These are phyloP conservation scores for Terebella lapidaria DNA, from an alignment of 2,888 invertebrate species.

Conservation along the genomic window DNA sequence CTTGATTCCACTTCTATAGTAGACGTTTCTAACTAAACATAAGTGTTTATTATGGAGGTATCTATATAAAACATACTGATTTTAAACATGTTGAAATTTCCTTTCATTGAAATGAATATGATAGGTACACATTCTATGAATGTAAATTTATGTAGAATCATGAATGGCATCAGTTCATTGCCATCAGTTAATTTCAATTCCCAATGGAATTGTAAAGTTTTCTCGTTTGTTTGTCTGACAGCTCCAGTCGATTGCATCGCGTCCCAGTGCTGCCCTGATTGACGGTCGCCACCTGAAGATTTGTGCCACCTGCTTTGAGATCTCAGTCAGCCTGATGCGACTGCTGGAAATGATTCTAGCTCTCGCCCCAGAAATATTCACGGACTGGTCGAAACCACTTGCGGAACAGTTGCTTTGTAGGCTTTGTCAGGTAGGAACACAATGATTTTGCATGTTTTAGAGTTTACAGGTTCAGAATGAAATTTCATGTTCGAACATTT, in stretches of 20 bases:
- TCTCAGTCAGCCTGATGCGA: conserved; percentile 71
- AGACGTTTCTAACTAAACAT: too few relatives aligned
- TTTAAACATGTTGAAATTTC: too few relatives aligned
- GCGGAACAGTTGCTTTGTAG: conserved; percentile 70
- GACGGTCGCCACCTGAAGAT: conserved; percentile 75
- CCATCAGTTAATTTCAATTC: too few relatives aligned
- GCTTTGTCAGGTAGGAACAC: conserved; percentile 60
- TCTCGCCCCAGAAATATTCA: conserved; percentile 64
- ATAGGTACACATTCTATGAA: too few relatives aligned
- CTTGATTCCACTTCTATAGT: too few relatives aligned
- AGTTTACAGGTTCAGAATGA: not conserved
- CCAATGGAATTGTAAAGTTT: too few relatives aligned
- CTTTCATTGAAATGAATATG: too few relatives aligned
- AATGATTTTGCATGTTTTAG: not conserved
- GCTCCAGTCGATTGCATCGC: conserved; percentile 64
- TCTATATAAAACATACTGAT: too few relatives aligned
- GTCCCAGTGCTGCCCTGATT: conserved; percentile 59
- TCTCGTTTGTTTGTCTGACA: conserved; percentile 35
- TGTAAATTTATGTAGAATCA: too few relatives aligned
- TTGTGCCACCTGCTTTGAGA: conserved; percentile 78
- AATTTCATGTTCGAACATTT: not conserved
- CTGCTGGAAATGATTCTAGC: conserved; percentile 75
- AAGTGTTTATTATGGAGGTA: too few relatives aligned
- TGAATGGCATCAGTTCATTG: too few relatives aligned
- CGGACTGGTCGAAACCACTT: conserved; percentile 64